Evolutionary conservation across 2,113 vertebrate genomes (phyloP).

Genomic region (Cynoglossus semilaevis): DNA sequence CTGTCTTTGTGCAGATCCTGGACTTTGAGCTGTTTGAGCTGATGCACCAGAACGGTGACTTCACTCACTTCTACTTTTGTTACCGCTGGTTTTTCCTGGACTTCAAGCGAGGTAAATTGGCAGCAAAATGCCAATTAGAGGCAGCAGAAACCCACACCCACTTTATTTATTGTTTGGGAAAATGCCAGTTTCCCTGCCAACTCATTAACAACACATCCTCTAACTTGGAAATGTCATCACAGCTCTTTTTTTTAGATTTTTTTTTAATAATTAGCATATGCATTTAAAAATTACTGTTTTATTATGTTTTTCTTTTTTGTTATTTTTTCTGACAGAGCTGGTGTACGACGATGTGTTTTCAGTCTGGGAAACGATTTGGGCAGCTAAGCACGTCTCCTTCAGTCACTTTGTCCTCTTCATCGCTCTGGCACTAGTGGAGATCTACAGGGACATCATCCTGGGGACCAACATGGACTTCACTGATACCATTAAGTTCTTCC

Average conservation of each 20-base stretch:
- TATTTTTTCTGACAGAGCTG: constrained; percentile 79
- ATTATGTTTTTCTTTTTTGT: neutral
- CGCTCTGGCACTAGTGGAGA: constrained; percentile 91
- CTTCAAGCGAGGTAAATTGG: constrained; percentile 90
- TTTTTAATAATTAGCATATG: constrained; percentile 11
- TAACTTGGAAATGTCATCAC: neutral
- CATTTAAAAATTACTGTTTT: neutral
- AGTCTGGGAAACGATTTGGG: constrained; percentile 98
- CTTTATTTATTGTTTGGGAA: constrained; percentile 1
- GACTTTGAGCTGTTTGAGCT: constrained; percentile 96
- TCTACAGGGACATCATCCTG: constrained; percentile 96
- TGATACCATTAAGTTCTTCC: constrained; percentile 99
- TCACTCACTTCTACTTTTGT: constrained; percentile 99
- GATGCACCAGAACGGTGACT: constrained; percentile 98
- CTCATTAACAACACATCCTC: constrained; percentile 20
- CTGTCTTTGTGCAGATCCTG: constrained; percentile 81
- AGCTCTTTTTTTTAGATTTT: neutral
- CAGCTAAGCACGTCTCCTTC: constrained; percentile 88
- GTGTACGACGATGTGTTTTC: constrained; percentile 94
- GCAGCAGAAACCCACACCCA: constrained; percentile 2
- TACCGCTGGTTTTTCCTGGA: constrained; percentile 99
- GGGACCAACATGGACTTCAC: constrained; percentile 99
- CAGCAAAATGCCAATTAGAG: constrained; percentile 32
- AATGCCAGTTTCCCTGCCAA: constrained; percentile 17
- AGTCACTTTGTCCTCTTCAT: constrained; percentile 96